Evolutionary conservation across 2,113 vertebrate species (phyloP), one percentile per base, ranked within the genome.

Genomic region (Spheniscus mendiculus): DNA sequence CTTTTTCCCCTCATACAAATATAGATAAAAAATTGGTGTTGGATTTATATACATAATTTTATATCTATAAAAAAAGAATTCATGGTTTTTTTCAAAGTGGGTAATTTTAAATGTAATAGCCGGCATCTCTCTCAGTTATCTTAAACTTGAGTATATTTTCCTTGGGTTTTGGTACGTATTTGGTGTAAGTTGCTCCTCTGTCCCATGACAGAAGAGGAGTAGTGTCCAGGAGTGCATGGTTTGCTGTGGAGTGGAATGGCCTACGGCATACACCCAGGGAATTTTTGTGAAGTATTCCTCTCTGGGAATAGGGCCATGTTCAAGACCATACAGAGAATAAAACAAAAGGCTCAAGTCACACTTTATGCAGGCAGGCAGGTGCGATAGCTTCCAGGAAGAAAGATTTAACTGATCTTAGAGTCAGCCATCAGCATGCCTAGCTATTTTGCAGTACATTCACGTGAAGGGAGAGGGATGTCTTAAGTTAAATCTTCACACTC

Each of bases 71-170:
- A n/a, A 32, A 53, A 73, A 32, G 1, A 67, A 71, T 23, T 66
- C 1, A 0, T 21, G 2, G 5, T 0, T 25, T 45, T 79, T 78
- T 63, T 50, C 29, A 86, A 86, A 79, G 3, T 11, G 18, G 15
- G 5, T 5, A 66, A 74, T 87, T 89, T 70, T 5, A 56, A 78
- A 47, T 4, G 1, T 4, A 78, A 65, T 2, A 65, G 25, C 13
- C 22, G 42, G 12, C 22, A 71, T 52, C 9, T 73, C 65, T 61
- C 47, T n/a, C 22, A 66, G 16, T 21, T 50, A 21, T 3, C 45
- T 56, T 76, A 25, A 59, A 36, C 4, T 25, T 65, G 15, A 70
- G 16, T 9, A 10, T 30, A 36, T 83, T 78, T 73, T 74, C 55
- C 11, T 45, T 42, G 12, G 59, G 4, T 32, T 74, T 82, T 55